Base-by-base conservation (phyloP, 2,113 vertebrate species). In the Antidorcas marsupialis region DNA sequence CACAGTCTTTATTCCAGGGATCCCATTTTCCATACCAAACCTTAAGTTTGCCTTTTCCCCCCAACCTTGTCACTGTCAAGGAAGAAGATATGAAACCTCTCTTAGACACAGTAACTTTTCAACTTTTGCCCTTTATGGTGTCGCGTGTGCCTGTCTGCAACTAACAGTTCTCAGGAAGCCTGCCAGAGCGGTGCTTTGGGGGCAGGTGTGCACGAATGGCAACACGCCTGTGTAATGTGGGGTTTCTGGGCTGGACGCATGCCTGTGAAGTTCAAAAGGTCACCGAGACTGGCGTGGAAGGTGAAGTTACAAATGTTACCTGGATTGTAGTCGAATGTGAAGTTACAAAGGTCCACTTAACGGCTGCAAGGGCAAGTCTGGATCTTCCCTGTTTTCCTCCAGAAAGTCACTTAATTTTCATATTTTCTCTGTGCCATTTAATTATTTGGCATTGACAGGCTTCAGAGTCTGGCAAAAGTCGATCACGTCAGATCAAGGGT, bases 41-140 rank as follows among this genome's bases (percentile, higher is more conserved):
- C 52, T 87, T 92, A 50, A 91, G 1, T 28, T 62, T 79, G 6
- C 33, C 45, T 60, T 47, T 97, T 87, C 33, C 0, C 16, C 28
- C 52, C 47, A 76, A 76, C 71, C 93, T 98, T 97, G 79, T 94
- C 96, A 76, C 2, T 81, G 36, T 87, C 33, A 43, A 81, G 96
- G 74, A 3, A n/a, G n/a, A 84, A 4, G 39, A 43, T 62, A 60
- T 91, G 2, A n/a, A 28, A 89, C 36, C n/a, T 76, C 59, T 83
- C 23, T 59, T 8, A 79, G 45, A 27, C 30, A 21, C 7, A 28
- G 1, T 53, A 50, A 89, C 96, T 96, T 88, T 92, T 87, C 47
- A 53, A 4, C 89, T 93, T 97, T 97, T 97, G 15, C 85, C 30
- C 52, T 85, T 95, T 64, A 62, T 55, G 39, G 50, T 86, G 67